These are phyloP conservation scores for Ladona fulva DNA, from an alignment of 1,140 invertebrate genomes.

Conservation along the genomic window DNA sequence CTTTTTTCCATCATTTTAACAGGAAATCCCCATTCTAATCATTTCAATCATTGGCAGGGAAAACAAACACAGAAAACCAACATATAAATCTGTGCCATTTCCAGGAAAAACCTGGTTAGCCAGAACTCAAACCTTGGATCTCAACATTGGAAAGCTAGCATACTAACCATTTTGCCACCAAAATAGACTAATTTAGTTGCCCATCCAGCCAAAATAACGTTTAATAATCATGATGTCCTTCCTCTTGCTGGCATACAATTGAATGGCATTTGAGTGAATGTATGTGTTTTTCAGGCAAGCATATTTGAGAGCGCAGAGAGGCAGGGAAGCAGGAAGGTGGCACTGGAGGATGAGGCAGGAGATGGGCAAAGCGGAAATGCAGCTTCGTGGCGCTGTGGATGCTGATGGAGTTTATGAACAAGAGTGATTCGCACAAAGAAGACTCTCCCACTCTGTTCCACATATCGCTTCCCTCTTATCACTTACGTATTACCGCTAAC, in stretches of 20 bases:
- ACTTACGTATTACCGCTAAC: slow-evolving; percentile 21
- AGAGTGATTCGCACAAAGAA: neutral
- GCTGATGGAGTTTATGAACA: neutral
- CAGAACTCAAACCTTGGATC: no score
- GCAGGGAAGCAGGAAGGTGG: neutral
- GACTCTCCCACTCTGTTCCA: slow-evolving; percentile 17
- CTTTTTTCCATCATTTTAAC: no score
- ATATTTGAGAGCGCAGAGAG: slow-evolving; percentile 17
- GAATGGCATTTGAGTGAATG: neutral
- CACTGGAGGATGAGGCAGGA: neutral
- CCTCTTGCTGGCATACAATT: neutral
- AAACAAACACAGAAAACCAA: no score
- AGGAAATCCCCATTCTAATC: no score
- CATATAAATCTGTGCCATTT: no score
- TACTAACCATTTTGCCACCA: no score
- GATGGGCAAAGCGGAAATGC: neutral
- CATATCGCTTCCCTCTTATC: slow-evolving; percentile 30
- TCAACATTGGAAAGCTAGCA: no score
- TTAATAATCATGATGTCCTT: neutral
- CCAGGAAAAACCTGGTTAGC: no score
- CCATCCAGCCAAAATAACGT: no score
- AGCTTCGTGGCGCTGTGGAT: neutral
- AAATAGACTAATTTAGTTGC: no score
- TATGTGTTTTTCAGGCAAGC: slow-evolving; percentile 15
- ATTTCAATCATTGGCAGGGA: no score